Evolutionary conservation across 2,888 invertebrate genomes (phyloP), one percentile per base, ranked within the genome.

Genomic region (Quadroppia sp.): DNA sequence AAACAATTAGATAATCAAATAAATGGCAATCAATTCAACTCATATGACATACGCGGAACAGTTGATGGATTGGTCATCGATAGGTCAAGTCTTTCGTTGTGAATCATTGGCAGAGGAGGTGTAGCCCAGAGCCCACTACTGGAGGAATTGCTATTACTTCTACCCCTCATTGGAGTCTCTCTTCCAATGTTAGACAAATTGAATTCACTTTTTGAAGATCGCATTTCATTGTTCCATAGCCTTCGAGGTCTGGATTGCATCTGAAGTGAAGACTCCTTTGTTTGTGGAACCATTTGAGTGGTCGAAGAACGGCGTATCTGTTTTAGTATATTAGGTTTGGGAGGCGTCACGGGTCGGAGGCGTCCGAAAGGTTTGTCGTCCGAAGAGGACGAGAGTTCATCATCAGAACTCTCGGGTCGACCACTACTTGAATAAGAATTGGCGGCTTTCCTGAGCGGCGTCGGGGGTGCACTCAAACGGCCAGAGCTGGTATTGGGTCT

Each of bases 221-320:
- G 59, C 70, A 76, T 59, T n/a, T 67, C 73, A 40, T 42, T 56
- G 28, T 45, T 48, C 76, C 75, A 76, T 6, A 71, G 48, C 40
- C 53, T 73, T 23, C 75, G 64, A 20, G 45, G 32, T n/a, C 50
- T 56, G 13, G 42, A 40, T 30, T 42, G 69, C n/a, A 69, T 42
- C 17, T 23, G 71, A 67, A 36, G 64, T 25, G 48, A 71, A 6
- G 67, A 0, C 25, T 72, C 61, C 17, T 72, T 50, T 30, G 20
- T 17, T 36, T 74, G 72, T 1, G 70, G 56, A 9, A 40, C n/a
- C 53, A 6, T 48, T 20, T 67, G 48, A 25, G 56, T 72, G 23
- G 76, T 75, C 6, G 76, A 76, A 30, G 76, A 73, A n/a, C 76
- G 76, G 15, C 76, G 70, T 28, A 76, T 73, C 20, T 76, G 76